Percentiles rank a stretch among this genome's conserved stretches.
phyloP scores from a whole-genome alignment of 2,113 vertebrate genomes.

The Ptilorrhoa leucosticta region DNA sequence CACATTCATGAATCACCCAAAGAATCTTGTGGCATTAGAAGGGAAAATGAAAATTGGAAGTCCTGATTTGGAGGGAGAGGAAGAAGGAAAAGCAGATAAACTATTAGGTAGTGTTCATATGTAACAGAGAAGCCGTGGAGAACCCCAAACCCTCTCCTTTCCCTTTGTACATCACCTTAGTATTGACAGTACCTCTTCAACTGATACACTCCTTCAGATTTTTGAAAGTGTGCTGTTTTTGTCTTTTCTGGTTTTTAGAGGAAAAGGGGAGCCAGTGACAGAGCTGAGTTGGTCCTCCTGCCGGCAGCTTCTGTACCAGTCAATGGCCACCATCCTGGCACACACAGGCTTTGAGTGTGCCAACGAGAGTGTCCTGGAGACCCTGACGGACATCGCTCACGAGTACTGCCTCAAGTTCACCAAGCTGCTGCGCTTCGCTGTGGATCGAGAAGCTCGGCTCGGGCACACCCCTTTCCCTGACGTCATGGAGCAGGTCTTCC shows the following conservation, averaged over 20 bases:
- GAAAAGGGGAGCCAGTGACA: slow-evolving; percentile 93
- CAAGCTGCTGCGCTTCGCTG: slow-evolving; percentile 86
- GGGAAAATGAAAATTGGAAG: not conserved
- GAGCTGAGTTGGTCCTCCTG: slow-evolving; percentile 94
- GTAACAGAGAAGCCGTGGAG: not conserved
- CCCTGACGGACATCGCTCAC: slow-evolving; percentile 88
- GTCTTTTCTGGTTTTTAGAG: slow-evolving; percentile 69
- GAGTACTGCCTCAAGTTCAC: slow-evolving; percentile 93
- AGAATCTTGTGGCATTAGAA: not conserved
- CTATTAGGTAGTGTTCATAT: not conserved
- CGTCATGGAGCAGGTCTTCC: slow-evolving; percentile 95
- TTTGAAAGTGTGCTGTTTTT: not conserved
- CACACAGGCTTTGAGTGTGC: slow-evolving; percentile 93
- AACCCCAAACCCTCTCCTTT: not conserved
- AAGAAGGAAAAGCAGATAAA: not conserved
- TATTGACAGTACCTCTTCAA: not conserved
- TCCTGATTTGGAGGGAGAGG: not conserved
- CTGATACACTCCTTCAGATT: not conserved
- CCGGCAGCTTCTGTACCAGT: slow-evolving; percentile 95
- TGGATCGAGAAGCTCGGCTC: slow-evolving; percentile 88
- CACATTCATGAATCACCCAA: not conserved
- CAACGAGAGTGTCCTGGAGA: slow-evolving; percentile 93
- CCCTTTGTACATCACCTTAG: not conserved
- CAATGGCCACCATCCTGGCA: slow-evolving; percentile 92
- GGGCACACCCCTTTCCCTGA: slow-evolving; percentile 92